Percentiles rank a stretch among this genome's conserved stretches.
phyloP scores from a whole-genome alignment of 2,797 vertebrate genomes.

The Cephalopachus bancanus region DNA sequence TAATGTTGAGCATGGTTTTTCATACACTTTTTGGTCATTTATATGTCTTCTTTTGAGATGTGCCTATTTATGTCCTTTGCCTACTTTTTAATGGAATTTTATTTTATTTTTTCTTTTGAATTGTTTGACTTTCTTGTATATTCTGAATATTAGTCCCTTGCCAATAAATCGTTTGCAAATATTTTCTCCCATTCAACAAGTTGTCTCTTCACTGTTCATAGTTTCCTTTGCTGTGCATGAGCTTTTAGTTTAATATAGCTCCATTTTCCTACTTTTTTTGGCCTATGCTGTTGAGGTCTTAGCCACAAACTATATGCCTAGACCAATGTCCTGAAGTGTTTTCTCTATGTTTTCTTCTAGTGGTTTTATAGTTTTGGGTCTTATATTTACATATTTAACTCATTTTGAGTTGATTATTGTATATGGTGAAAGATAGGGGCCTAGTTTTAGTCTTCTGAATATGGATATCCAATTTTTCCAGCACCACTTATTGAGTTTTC shows the following conservation, averaged over 20 bases:
- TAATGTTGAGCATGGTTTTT: too few relatives aligned
- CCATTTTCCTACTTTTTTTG: background rate
- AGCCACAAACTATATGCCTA: background rate
- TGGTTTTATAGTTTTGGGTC: background rate
- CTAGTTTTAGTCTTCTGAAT: background rate
- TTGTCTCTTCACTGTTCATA: background rate
- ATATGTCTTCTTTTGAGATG: background rate
- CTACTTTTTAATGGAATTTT: background rate
- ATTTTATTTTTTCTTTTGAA: background rate
- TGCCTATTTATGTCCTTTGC: background rate
- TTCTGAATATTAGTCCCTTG: background rate
- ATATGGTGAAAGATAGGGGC: background rate
- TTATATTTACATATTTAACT: background rate
- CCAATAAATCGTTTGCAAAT: background rate
- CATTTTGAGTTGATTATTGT: background rate
- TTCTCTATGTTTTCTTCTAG: background rate
- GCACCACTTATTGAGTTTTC: background rate
- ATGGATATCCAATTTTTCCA: background rate
- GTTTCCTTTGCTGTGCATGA: background rate
- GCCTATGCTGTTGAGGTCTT: background rate
- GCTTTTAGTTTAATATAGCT: background rate
- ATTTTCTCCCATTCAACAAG: background rate
- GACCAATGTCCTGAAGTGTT: background rate
- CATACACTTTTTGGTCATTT: background rate
- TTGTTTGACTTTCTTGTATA: background rate